Base-by-base conservation (phyloP, 2,888 invertebrate genomes). In the Latrodectus elegans region DNA sequence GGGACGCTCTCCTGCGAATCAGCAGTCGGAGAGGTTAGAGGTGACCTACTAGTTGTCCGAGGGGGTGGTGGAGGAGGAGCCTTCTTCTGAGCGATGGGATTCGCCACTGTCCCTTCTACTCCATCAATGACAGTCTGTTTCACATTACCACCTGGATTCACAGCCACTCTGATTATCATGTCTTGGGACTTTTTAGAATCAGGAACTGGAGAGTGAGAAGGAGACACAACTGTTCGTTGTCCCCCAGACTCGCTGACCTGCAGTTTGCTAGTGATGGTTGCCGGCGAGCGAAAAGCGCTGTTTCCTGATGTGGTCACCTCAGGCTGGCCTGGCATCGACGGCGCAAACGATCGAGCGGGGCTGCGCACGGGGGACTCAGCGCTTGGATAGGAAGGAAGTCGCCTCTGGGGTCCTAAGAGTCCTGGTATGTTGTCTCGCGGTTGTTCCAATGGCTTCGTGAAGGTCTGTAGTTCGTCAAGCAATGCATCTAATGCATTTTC, bases 401-500 rank as follows among this genome's bases (percentile, higher is more conserved):
- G 89, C 52, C 91, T 89, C 60, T 89, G 89, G 52, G 88, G 88
- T 22, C 84, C 81, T 52, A 89, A 55, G 9, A 89, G 78, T 14
- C 84, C 84, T 10, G 89, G 84, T 55, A 83, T 88, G 55, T 80
- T 81, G 73, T 88, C 88, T 68, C 87, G 68, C 38, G 84, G 84
- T 77, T 89, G 89, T 77, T 88, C 88, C 38, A 83, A 76, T 53
- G 96, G 96, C 92, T 95, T 95, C 82, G 96, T 95, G 93, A 97
- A 97, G 55, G 97, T 97, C 93, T 97, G 96, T 90, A 97, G 94
- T 93, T 97, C 97, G 93, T 97, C 97, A 96, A 97, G 94, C 95
- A 97, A 93, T 95, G 96, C 96, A 95, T 97, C 97, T 96, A 97
- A 96, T 95, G 97, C 96, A 95, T 97, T 97, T 95, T 97, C 97